Percentiles rank a stretch among this genome's conserved stretches.
Conservation (phyloP, 2,888 invertebrate genomes). For the Eupithecia centaureata region DNA sequence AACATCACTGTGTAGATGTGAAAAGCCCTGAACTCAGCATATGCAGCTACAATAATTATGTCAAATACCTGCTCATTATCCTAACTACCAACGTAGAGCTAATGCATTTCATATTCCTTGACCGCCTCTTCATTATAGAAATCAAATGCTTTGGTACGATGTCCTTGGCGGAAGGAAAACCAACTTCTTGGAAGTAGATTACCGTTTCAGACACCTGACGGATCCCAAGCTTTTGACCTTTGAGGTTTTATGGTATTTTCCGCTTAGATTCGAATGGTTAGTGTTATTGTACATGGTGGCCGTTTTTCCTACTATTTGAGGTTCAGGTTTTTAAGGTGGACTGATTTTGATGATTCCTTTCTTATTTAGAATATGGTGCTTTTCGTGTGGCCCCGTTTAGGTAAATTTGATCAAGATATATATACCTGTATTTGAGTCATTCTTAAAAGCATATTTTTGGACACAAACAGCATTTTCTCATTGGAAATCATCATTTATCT, state of each 20-base stretch:
- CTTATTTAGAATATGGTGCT: too few species aligned
- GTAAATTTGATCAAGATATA: too few species aligned
- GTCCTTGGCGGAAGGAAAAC: constrained; percentile 34
- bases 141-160: constrained; percentile 12
- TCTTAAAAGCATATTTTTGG: too few species aligned
- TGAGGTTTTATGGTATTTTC: not conserved
- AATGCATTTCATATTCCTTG: not conserved
- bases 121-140: constrained; percentile 14
- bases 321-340: too few species aligned
- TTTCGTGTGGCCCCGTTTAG: too few species aligned
- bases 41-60: not conserved
- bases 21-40: too few species aligned
- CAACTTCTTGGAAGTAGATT: constrained; percentile 40
- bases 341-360: too few species aligned
- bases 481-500: too few species aligned
- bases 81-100: not conserved
- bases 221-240: constrained; percentile 38
- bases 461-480: too few species aligned
- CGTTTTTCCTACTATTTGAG: too few species aligned
- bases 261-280: not conserved
- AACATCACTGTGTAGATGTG: too few species aligned
- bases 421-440: too few species aligned
- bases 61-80: not conserved
- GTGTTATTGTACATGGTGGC: not conserved
- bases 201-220: constrained; percentile 45